A percentile compares a stretch with the other conserved stretches of the same genome.
Evolutionary conservation across 2,113 vertebrate species (phyloP).

Genomic region (Tragelaphus buxtoni): DNA sequence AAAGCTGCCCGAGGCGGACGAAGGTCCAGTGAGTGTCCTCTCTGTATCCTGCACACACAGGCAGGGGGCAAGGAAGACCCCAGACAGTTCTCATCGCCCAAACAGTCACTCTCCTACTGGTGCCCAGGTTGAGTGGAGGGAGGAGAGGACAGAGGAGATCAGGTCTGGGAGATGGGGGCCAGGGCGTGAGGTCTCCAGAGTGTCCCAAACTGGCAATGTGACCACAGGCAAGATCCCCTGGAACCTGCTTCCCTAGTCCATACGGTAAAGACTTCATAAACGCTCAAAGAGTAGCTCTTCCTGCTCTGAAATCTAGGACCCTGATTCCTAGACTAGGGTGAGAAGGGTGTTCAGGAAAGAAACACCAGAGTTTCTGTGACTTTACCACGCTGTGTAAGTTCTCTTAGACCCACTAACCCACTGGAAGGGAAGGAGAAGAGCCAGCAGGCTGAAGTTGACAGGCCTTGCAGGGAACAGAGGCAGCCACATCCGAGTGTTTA

Average conservation of each 20-base stretch:
- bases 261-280: not conserved
- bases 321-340: not conserved
- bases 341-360: not conserved
- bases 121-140: not conserved
- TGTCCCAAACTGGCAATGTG: not conserved
- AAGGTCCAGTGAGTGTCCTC: not conserved
- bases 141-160: accelerated
- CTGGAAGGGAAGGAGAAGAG: not conserved
- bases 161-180: not conserved
- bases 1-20: not conserved
- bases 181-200: accelerated
- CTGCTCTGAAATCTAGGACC: not conserved
- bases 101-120: accelerated
- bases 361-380: not conserved
- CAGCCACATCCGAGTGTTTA: accelerated
- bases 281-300: not conserved
- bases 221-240: not conserved
- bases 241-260: not conserved
- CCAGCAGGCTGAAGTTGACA: not conserved
- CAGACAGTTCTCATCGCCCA: not conserved
- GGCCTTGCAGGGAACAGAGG: not conserved
- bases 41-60: too few species aligned
- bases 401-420: not conserved
- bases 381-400: accelerated
- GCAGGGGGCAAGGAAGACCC: too few species aligned